phyloP scores from a whole-genome alignment of 2,113 vertebrate species.

The Aviceda subcristata region DNA sequence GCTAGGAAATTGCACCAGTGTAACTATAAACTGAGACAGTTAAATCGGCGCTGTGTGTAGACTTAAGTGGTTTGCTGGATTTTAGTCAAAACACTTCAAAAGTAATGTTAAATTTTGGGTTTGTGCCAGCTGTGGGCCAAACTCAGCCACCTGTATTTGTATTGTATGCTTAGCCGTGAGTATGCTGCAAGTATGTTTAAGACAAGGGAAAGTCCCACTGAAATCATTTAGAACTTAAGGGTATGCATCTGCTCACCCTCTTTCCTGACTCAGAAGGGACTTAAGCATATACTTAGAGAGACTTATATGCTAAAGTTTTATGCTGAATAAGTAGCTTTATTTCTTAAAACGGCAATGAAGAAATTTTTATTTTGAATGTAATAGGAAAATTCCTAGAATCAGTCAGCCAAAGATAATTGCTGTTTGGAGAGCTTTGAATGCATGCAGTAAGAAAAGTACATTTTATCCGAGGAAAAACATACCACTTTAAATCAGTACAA shows the following conservation, averaged over 20 bases:
- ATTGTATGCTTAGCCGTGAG: background rate
- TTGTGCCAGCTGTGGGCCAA: background rate
- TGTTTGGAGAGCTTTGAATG: constrained; percentile 15
- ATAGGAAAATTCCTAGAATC: constrained; percentile 43
- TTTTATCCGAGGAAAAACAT: constrained; percentile 18
- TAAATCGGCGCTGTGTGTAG: constrained; percentile 38
- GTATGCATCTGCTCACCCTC: background rate
- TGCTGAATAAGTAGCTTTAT: constrained; percentile 16
- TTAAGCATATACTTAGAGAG: background rate
- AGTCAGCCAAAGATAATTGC: constrained; percentile 57
- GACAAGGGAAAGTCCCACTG: background rate
- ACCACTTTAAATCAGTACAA: background rate
- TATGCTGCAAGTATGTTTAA: background rate
- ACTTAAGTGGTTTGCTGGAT: constrained; percentile 42
- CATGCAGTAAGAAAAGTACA: background rate
- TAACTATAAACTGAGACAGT: constrained; percentile 46
- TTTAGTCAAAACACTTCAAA: constrained; percentile 50
- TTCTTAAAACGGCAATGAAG: background rate
- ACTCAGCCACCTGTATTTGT: background rate
- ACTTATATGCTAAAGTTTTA: background rate
- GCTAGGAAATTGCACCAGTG: constrained; percentile 25
- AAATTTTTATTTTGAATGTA: constrained; percentile 39
- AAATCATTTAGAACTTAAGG: background rate
- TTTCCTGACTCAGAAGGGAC: background rate
- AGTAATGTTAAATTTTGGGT: background rate